Evolutionary conservation across 2,797 vertebrate genomes (phyloP).

Genomic region (Circus cinereus): DNA sequence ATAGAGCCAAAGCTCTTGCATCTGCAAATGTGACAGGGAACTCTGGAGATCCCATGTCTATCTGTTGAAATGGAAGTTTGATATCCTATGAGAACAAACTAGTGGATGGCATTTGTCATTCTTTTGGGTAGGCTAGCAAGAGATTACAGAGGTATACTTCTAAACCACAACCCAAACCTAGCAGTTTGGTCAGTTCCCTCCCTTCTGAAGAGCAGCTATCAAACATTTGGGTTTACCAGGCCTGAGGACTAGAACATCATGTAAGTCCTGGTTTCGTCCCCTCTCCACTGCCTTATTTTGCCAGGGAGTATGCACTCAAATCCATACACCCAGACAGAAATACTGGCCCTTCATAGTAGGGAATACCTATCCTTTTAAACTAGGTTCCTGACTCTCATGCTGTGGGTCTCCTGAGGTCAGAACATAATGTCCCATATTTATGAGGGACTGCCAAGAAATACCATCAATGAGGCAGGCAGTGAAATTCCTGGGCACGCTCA

Average conservation of each 20-base stretch:
- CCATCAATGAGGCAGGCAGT: neutral
- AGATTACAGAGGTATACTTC: neutral
- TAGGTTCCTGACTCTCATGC: neutral
- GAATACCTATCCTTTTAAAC: neutral
- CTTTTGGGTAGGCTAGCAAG: neutral
- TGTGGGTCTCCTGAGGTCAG: constrained; percentile 17
- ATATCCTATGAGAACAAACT: neutral
- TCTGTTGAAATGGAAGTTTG: neutral
- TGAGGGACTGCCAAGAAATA: neutral
- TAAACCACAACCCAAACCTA: neutral
- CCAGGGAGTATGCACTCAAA: neutral
- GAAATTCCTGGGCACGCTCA: neutral
- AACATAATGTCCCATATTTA: neutral
- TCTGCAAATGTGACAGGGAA: neutral
- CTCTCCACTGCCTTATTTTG: neutral
- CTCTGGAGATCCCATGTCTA: neutral
- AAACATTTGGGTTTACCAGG: neutral
- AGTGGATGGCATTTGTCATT: neutral
- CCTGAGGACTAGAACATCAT: neutral
- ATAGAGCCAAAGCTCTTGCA: neutral
- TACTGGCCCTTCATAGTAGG: neutral
- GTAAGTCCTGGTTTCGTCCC: neutral
- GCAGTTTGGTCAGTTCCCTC: neutral
- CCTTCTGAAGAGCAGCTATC: neutral
- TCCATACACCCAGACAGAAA: neutral